Conservation (phyloP, 2,113 vertebrate species). For the Hydrochoerus hydrochaeris region DNA sequence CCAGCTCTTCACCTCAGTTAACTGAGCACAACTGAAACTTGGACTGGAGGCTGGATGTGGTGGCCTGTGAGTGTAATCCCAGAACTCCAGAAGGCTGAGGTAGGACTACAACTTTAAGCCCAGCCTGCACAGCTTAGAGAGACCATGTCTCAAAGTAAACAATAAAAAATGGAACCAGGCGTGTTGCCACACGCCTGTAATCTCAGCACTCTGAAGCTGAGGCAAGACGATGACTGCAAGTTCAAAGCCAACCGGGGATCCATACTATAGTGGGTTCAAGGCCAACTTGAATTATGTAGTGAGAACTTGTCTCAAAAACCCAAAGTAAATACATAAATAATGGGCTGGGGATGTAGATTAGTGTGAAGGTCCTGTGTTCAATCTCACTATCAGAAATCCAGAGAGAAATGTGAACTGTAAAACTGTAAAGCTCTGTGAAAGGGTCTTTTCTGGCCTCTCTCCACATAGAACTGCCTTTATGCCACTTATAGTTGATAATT, state of each 20-base stretch:
- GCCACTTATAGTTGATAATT: background rate
- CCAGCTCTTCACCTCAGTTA: background rate
- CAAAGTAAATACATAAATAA: background rate
- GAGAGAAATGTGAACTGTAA: background rate
- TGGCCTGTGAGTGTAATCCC: background rate
- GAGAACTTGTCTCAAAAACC: background rate
- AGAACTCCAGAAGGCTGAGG: too few species aligned
- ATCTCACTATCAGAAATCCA: background rate
- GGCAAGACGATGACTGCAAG: too few species aligned
- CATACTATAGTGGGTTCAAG: too few species aligned
- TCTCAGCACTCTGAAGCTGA: too few species aligned
- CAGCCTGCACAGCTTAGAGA: background rate
- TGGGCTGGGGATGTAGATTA: background rate
- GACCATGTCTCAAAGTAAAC: background rate
- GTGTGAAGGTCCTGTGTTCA: background rate
- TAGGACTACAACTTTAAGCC: background rate
- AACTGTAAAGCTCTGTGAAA: background rate
- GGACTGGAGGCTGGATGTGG: background rate
- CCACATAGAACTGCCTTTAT: background rate
- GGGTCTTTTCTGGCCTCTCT: background rate
- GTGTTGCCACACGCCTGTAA: too few species aligned
- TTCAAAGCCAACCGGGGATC: too few species aligned
- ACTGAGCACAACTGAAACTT: background rate
- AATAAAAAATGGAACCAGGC: background rate
- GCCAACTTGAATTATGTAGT: background rate